Conservation (phyloP, 2,888 invertebrate genomes). For the Andrena minutula region DNA sequence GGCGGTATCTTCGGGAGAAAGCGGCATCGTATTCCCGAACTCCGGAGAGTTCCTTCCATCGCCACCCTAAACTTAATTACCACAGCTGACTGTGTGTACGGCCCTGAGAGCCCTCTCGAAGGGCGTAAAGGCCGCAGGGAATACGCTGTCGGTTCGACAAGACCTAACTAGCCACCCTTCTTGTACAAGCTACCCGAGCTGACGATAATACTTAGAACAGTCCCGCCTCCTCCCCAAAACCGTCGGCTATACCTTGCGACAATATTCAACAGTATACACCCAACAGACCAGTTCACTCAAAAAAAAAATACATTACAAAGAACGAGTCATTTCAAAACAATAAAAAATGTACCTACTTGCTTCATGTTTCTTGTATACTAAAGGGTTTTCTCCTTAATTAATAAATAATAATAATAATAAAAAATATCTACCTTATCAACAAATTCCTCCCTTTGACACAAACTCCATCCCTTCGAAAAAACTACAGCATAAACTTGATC, state of each 20-base stretch:
- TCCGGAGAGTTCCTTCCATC: slow-evolving; percentile 52
- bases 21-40: slow-evolving; percentile 45
- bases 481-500: no score
- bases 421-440: no score
- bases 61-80: slow-evolving; percentile 69
- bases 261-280: neutral
- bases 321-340: no score
- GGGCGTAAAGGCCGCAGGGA: slow-evolving; percentile 64
- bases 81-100: slow-evolving; percentile 57
- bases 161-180: slow-evolving; percentile 62
- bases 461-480: no score
- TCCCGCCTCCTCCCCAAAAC: neutral
- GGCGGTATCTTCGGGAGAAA: slow-evolving; percentile 45
- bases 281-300: no score
- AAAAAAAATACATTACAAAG: no score
- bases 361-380: no score
- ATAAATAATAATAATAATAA: no score
- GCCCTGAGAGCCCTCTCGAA: slow-evolving; percentile 58
- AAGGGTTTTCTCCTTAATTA: no score
- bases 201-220: slow-evolving; percentile 31
- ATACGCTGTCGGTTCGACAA: slow-evolving; percentile 58
- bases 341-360: no score
- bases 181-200: slow-evolving; percentile 35
- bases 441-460: no score
- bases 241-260: neutral